Base-by-base conservation (phyloP, 2,797 vertebrate species). In the Anomalospiza imberbis region DNA sequence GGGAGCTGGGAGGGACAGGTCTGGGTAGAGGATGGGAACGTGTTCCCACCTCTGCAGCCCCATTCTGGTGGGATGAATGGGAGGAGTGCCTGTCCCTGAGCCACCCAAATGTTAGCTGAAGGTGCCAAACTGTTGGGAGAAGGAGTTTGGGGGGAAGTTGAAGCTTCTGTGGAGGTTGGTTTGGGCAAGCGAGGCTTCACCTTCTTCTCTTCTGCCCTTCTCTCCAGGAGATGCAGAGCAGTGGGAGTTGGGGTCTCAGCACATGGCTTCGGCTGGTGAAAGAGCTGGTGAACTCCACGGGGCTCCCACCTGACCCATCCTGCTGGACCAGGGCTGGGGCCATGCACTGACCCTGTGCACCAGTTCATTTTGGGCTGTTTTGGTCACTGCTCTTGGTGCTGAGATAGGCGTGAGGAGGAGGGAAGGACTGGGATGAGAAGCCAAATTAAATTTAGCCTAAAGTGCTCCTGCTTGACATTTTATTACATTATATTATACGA, bases 151-250 rank as follows among this genome's bases (percentile, higher is more conserved):
- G 17, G 13, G 29, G 17, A 29, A 73, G n/a, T 3, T 87, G 91
- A 66, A 38, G 51, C 53, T 61, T 40, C 51, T 44, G 31, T 4
- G 4, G 63, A 36, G 58, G n/a, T 84, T 0, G 0, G 20, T 45
- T 34, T 40, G 73, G 11, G 17, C 0, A 0, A 60, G 36, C 0
- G 1, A 86, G 53, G n/a, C 61, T 74, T 74, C 6, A 19, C 5
- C 5, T 2, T 21, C 16, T 50, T 8, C 55, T 67, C 15, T 31
- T 28, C 34, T 19, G 10, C 60, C 38, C 40, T 71, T 38, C 25
- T 12, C 24, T 63, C 28, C 1, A 13, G 29, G 47, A 2, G 18
- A 42, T 5, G 19, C 16, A 8, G 67, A 38, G n/a, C 60, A 28
- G 34, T 2, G 22, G 48, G 24, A 16, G 29, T 6, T 5, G 5